These are phyloP conservation scores for Halocaridina rubra DNA, from an alignment of 2,888 invertebrate genomes.

Conservation along the genomic window DNA sequence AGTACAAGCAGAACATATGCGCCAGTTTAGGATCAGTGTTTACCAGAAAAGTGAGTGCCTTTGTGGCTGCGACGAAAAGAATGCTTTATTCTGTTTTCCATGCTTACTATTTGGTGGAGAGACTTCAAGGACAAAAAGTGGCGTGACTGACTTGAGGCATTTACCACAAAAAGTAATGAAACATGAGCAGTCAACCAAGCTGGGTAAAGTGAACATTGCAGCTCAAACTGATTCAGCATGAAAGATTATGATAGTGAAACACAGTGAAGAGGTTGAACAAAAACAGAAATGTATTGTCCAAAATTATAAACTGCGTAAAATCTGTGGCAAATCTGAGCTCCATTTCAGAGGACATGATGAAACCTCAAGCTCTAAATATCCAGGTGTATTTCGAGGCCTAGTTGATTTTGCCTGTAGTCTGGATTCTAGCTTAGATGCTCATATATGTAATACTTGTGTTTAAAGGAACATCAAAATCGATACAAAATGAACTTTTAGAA, in stretches of 20 bases:
- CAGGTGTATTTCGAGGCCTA: constrained; percentile 65
- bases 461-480: too few relatives aligned
- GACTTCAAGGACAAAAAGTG: too few relatives aligned
- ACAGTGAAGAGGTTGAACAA: constrained; percentile 66
- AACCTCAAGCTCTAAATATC: too few relatives aligned
- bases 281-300: constrained; percentile 66
- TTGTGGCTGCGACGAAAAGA: too few relatives aligned
- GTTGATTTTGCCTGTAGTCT: constrained; percentile 66
- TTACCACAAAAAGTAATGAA: constrained; percentile 3
- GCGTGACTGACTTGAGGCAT: neutral
- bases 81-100: too few relatives aligned
- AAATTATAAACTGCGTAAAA: too few relatives aligned
- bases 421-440: constrained; percentile 65
- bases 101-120: too few relatives aligned
- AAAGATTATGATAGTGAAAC: neutral
- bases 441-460: constrained; percentile 64
- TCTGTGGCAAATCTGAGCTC: constrained; percentile 66
- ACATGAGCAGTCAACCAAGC: constrained; percentile 3
- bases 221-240: neutral
- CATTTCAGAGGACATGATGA: constrained; percentile 66
- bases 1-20: neutral
- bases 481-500: too few relatives aligned
- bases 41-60: too few relatives aligned
- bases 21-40: neutral
- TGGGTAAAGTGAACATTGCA: too few relatives aligned